phyloP scores from a whole-genome alignment of 2,888 invertebrate species.

The Sisyra terminalis region DNA sequence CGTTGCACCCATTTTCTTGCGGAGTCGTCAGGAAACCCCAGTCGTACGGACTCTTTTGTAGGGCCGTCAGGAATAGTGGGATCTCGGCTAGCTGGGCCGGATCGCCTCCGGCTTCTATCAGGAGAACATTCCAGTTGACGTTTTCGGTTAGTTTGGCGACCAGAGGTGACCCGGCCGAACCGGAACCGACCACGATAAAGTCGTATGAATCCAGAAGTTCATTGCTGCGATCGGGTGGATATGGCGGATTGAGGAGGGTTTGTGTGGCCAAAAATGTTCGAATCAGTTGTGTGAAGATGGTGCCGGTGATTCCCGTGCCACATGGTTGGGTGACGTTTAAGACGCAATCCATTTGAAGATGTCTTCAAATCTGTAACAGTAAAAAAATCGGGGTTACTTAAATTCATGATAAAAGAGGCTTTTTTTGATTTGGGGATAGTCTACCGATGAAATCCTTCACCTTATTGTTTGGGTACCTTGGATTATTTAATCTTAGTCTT shows the following conservation, averaged over 20 bases:
- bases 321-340: not conserved
- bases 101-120: conserved; percentile 33
- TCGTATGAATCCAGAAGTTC: conserved; percentile 18
- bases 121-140: conserved; percentile 27
- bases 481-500: too few species aligned
- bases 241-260: not conserved
- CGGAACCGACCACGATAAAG: conserved; percentile 26
- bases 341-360: conserved; percentile 5
- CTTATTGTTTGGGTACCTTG: too few species aligned
- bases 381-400: too few species aligned
- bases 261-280: not conserved
- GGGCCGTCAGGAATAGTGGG: conserved; percentile 41
- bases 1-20: conserved; percentile 24
- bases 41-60: conserved; percentile 43
- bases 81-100: conserved; percentile 50
- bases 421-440: too few species aligned
- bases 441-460: too few species aligned
- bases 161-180: conserved; percentile 34
- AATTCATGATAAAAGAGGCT: too few species aligned
- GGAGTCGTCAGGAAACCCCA: conserved; percentile 37
- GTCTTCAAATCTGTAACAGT: not conserved
- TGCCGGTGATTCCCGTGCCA: not conserved
- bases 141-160: conserved; percentile 31
- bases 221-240: conserved; percentile 15
- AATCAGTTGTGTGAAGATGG: not conserved